Evolutionary conservation across 2,888 invertebrate genomes (phyloP), one percentile per base, ranked within the genome.

Genomic region (Megastigmus dorsalis): DNA sequence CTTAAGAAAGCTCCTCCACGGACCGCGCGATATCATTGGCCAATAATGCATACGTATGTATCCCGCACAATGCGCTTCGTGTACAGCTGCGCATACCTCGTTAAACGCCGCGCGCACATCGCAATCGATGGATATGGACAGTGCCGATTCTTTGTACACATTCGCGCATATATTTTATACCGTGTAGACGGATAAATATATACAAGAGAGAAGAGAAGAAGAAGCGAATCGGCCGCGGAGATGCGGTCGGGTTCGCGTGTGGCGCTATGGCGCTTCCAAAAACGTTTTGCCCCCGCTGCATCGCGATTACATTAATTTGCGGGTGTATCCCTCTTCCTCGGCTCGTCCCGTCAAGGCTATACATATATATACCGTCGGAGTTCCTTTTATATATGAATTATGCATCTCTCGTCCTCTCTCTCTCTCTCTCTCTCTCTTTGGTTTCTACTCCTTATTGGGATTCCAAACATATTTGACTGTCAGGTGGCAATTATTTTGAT

Each of bases 361-460:
- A 60, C 70, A 59, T n/a, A n/a, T n/a, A n/a, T n/a, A n/a, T n/a
- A n/a, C n/a, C n/a, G n/a, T n/a, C n/a, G 68, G 52, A 72, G 67
- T 68, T 20, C 23, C 20, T 76, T 76, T 74, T 75, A 77, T 75
- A 69, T 68, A 77, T 78, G 77, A 75, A 75, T 77, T 76, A 65
- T 76, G 63, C 68, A 73, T 48, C 48, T 60, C 7, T 67, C 67
- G 13, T 20, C 55, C 9, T 60, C 60, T 41, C 41, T 55, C 36
- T 55, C 41, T n/a, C n/a, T n/a, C n/a, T n/a, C n/a, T n/a, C n/a
- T 60, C 23, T 36, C 30, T 26, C 4, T n/a, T 4, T 10, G 1
- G 33, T 59, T 33, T n/a, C 13, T 10, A 10, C 18, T n/a, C 30
- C 45, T 55, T 23, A 23, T 55, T 55, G 43, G 45, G 18, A 55